Evolutionary conservation across 2,113 vertebrate genomes (phyloP).

Genomic region (Sphyrna mokarran): DNA sequence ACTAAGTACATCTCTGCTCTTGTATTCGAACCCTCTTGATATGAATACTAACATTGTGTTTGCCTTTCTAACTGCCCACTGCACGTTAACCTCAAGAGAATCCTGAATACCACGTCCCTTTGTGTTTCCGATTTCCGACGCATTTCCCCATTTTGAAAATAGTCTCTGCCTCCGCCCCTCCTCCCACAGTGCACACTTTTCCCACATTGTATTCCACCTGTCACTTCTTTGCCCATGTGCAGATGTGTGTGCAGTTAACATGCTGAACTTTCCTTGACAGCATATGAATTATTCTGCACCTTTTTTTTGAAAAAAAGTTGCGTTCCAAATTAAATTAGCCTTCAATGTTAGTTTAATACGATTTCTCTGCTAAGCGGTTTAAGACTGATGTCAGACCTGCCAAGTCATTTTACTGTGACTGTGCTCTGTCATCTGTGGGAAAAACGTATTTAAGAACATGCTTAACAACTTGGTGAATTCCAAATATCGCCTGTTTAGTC

Average conservation of each 20-base stretch:
- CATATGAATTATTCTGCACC: not conserved
- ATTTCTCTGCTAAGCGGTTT: not conserved
- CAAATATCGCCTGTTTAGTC: not conserved
- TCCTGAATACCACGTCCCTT: too few species aligned
- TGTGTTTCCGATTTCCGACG: too few species aligned
- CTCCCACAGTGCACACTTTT: too few species aligned
- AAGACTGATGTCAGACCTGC: not conserved
- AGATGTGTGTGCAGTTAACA: not conserved
- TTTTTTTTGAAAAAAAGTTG: not conserved
- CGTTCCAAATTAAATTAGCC: constrained; percentile 18
- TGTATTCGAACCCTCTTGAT: too few species aligned
- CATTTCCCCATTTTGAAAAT: too few species aligned
- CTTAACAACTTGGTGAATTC: not conserved
- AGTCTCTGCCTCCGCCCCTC: too few species aligned
- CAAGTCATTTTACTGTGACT: not conserved
- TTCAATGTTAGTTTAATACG: not conserved
- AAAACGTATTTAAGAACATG: not conserved
- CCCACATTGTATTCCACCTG: too few species aligned
- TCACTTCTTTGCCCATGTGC: too few species aligned
- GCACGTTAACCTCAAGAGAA: too few species aligned
- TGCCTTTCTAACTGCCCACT: too few species aligned
- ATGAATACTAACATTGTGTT: too few species aligned
- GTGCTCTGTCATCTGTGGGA: not conserved
- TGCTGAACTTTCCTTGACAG: not conserved
- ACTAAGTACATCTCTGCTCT: too few species aligned